A percentile compares a stretch with the other conserved stretches of the same genome.
These are phyloP conservation scores for Mythimna impura DNA, from an alignment of 2,888 invertebrate species.

Conservation along the genomic window DNA sequence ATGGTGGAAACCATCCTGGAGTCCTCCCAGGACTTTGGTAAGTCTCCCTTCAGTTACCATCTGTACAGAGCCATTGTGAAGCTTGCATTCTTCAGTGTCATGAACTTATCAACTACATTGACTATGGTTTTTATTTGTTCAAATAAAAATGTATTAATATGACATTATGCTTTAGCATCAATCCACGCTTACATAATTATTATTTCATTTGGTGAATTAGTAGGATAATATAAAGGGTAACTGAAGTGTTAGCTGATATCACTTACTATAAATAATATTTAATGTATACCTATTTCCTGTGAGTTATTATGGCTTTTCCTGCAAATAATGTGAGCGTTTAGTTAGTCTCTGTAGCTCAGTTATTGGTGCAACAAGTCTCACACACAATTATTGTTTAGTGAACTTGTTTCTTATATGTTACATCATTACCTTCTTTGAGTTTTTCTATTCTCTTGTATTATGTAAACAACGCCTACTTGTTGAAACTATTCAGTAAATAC, in stretches of 20 bases:
- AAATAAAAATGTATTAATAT: background rate
- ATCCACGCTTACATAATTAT: background rate
- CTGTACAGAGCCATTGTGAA: background rate
- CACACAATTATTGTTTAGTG: constrained; percentile 9
- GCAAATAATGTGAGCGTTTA: background rate
- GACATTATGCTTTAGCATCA: background rate
- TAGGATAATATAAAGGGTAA: constrained; percentile 21
- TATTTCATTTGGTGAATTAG: background rate
- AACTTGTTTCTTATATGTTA: constrained; percentile 10
- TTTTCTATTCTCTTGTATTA: constrained; percentile 8
- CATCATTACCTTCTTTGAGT: background rate
- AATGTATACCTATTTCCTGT: constrained; percentile 32
- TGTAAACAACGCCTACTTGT: background rate
- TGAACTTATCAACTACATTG: background rate
- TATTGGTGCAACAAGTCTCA: background rate
- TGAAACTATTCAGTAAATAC: background rate
- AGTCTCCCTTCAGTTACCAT: constrained; percentile 64
- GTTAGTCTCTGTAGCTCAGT: constrained; percentile 4
- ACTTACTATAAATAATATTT: constrained; percentile 46
- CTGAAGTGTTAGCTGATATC: constrained; percentile 24
- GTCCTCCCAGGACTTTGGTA: constrained; percentile 88
- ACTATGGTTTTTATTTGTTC: background rate
- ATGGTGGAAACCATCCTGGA: constrained; percentile 89
- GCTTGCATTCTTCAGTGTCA: background rate
- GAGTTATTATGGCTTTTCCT: constrained; percentile 12